A percentile compares a stretch with the other conserved stretches of the same genome.
Evolutionary conservation across 2,888 invertebrate genomes (phyloP).

Genomic region (Ochropleura plecta): DNA sequence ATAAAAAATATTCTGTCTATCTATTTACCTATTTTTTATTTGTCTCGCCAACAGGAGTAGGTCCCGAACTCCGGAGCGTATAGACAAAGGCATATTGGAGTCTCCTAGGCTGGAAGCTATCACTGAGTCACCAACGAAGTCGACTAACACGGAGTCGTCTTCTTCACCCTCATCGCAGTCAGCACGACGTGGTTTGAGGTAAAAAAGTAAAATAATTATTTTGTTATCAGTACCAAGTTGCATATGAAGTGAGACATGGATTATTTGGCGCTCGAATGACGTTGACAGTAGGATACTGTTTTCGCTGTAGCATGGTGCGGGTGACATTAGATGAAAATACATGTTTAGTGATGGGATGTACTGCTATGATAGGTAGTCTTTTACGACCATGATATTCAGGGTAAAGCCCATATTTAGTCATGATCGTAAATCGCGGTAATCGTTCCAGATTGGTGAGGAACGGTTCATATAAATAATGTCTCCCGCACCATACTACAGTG

Average conservation of each 20-base stretch:
- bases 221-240: too few relatives aligned
- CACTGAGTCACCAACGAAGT: conserved; percentile 78
- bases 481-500: too few relatives aligned
- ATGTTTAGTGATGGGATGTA: too few relatives aligned
- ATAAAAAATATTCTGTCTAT: too few relatives aligned
- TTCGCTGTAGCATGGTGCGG: too few relatives aligned
- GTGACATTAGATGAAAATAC: too few relatives aligned
- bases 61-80: conserved; percentile 82
- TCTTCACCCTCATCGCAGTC: conserved; percentile 67
- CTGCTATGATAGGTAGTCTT: too few relatives aligned
- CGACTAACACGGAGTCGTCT: conserved; percentile 64
- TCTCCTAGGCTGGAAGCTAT: conserved; percentile 80
- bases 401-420: too few relatives aligned
- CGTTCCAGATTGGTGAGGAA: too few relatives aligned
- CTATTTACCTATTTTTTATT: not conserved
- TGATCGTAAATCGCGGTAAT: too few relatives aligned
- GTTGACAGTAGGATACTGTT: not conserved
- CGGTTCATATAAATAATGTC: too few relatives aligned
- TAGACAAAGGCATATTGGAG: conserved; percentile 72
- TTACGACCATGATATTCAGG: too few relatives aligned
- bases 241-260: not conserved
- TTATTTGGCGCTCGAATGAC: not conserved
- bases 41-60: conserved; percentile 70
- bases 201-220: not conserved
- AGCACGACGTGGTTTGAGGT: conserved; percentile 74